Conservation (phyloP, 2,888 invertebrate genomes). For the Nebria brevicollis region DNA sequence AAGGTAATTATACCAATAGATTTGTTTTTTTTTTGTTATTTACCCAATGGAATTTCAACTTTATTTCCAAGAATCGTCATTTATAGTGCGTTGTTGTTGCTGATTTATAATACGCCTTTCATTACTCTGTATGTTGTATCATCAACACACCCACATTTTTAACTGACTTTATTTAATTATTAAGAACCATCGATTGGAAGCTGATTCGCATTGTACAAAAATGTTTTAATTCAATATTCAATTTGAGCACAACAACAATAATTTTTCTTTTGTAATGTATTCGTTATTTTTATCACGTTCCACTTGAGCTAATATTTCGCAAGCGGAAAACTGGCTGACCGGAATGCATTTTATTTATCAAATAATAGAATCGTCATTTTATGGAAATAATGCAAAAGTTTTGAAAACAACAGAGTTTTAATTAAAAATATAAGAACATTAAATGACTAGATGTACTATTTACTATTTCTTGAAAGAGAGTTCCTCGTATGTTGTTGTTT, state of each 20-base stretch:
- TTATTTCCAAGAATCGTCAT: no score
- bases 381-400: background rate
- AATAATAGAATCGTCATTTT: background rate
- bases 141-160: no score
- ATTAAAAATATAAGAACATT: background rate
- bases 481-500: no score
- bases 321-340: background rate
- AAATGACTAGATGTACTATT: no score
- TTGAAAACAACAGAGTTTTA: background rate
- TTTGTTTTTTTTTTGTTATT: no score
- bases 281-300: background rate
- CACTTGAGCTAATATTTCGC: background rate
- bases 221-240: background rate
- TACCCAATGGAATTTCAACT: no score
- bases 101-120: no score
- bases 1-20: slow-evolving; percentile 65
- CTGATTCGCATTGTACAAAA: background rate
- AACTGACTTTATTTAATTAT: background rate
- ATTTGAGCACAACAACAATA: background rate
- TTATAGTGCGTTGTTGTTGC: no score
- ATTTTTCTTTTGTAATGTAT: slow-evolving; percentile 5
- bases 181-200: background rate
- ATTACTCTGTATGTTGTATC: no score
- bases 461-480: no score
- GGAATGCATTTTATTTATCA: background rate